Evolutionary conservation across 2,113 vertebrate species (phyloP), one percentile per base, ranked within the genome.

Genomic region (Catharus minimus): DNA sequence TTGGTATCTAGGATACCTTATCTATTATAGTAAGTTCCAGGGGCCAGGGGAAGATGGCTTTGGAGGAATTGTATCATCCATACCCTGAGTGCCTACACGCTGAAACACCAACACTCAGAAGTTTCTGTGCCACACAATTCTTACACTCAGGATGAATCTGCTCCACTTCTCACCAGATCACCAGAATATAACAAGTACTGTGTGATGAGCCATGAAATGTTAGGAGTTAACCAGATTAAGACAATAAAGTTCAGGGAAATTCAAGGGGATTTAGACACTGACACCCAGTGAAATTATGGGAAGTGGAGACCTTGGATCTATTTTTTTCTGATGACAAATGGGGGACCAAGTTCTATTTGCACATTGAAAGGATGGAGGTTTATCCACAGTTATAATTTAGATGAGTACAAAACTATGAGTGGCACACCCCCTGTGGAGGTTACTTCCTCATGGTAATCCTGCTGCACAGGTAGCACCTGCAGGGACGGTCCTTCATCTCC

Each of bases 41-140:
- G 38, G 38, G 38, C 38, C 38, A 38, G 38, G 33, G 33, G 33
- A 36, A 36, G 33, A 36, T 36, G 33, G 33, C 33, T 36, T 36
- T 36, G 33, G 33, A 38, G 38, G 38, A 38, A 38, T 38, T 38
- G 38, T 38, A 38, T 38, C 10, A 38, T 38, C 38, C 38, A 38
- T 30, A 62, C 74, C 19, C 2, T 3, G 44, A 36, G n/a, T 2
- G 39, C 71, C 82, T 61, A 50, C 53, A 9, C 0, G 2, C 28
- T 0, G 0, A 44, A 30, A 4, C 5, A 11, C 38, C 5, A 15
- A n/a, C 10, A 19, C 53, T 7, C 43, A 50, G 1, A 77, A 24
- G 6, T 30, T 83, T 8, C 69, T 57, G 52, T n/a, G n/a, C n/a
- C 78, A 36, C 65, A 4, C 27, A 15, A 11, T 58, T 17, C 10